phyloP scores from a whole-genome alignment of 2,888 invertebrate genomes.

The Pyrgus malvae region DNA sequence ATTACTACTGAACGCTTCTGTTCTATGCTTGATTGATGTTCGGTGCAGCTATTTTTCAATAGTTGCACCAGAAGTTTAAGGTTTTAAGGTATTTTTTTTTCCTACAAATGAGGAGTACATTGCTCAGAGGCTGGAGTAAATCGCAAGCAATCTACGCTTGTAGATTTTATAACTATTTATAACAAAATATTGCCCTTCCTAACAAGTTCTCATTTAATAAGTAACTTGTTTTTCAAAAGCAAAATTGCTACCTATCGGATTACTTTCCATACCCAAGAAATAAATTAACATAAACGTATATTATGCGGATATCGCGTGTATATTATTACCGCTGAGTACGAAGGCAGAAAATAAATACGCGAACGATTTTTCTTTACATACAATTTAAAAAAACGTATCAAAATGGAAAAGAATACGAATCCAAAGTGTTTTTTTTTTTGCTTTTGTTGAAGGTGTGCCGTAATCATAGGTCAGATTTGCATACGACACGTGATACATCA shows the following conservation, averaged over 20 bases:
- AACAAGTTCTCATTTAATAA: background rate
- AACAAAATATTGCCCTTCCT: background rate
- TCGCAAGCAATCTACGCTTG: too few relatives aligned
- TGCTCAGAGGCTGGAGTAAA: too few relatives aligned
- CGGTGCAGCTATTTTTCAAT: too few relatives aligned
- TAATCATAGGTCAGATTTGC: slow-evolving; percentile 29
- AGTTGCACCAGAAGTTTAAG: too few relatives aligned
- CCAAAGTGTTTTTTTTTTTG: slow-evolving; percentile 23
- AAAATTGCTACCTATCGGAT: slow-evolving; percentile 19
- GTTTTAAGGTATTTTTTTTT: too few relatives aligned
- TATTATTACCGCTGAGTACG: slow-evolving; percentile 19
- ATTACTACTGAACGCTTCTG: too few relatives aligned
- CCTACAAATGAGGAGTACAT: too few relatives aligned
- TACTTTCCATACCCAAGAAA: slow-evolving; percentile 7
- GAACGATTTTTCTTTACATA: slow-evolving; percentile 30
- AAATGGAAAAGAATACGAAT: slow-evolving; percentile 16
- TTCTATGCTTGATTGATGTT: too few relatives aligned
- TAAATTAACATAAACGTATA: slow-evolving; percentile 3
- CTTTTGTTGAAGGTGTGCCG: slow-evolving; percentile 28
- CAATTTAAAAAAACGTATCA: slow-evolving; percentile 29
- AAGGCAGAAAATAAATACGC: slow-evolving; percentile 28
- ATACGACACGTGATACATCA: slow-evolving; percentile 16
- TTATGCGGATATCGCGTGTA: slow-evolving; percentile 30
- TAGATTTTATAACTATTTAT: too few relatives aligned
- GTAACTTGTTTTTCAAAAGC: background rate